A percentile compares a stretch with the other conserved stretches of the same genome.
Conservation (phyloP, 2,888 invertebrate species). For the Meliscaeva auricollis region DNA sequence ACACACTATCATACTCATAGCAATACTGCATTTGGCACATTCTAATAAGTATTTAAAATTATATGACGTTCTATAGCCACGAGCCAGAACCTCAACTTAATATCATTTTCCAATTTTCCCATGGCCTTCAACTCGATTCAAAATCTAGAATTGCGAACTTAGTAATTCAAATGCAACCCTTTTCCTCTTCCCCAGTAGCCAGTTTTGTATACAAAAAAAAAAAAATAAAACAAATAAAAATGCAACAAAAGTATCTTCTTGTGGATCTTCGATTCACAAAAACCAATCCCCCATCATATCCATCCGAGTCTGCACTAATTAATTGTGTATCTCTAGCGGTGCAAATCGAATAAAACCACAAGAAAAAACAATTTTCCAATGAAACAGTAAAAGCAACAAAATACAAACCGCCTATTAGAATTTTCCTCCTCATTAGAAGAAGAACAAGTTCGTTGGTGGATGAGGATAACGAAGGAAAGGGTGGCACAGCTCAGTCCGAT, state of each 20-base stretch:
- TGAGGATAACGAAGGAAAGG: slow-evolving; percentile 19
- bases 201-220: slow-evolving; percentile 13
- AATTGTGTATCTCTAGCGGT: slow-evolving; percentile 49
- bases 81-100: neutral
- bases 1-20: neutral
- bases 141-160: slow-evolving; percentile 2
- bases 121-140: slow-evolving; percentile 15
- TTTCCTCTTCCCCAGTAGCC: neutral
- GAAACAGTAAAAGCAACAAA: slow-evolving; percentile 78
- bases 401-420: slow-evolving; percentile 75
- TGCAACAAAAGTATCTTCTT: slow-evolving; percentile 24
- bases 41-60: neutral
- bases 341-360: slow-evolving; percentile 55
- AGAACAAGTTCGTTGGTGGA: slow-evolving; percentile 24
- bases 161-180: slow-evolving; percentile 33
- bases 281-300: neutral
- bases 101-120: slow-evolving; percentile 45
- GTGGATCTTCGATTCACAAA: neutral
- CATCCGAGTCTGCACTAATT: neutral
- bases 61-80: slow-evolving; percentile 28
- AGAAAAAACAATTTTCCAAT: slow-evolving; percentile 75
- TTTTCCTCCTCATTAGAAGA: slow-evolving; percentile 66
- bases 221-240: slow-evolving; percentile 28
- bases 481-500: slow-evolving; percentile 48
- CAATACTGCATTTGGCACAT: slow-evolving; percentile 27